Base-by-base conservation (phyloP, 2,113 vertebrate genomes). In the Epinephelus moara region DNA sequence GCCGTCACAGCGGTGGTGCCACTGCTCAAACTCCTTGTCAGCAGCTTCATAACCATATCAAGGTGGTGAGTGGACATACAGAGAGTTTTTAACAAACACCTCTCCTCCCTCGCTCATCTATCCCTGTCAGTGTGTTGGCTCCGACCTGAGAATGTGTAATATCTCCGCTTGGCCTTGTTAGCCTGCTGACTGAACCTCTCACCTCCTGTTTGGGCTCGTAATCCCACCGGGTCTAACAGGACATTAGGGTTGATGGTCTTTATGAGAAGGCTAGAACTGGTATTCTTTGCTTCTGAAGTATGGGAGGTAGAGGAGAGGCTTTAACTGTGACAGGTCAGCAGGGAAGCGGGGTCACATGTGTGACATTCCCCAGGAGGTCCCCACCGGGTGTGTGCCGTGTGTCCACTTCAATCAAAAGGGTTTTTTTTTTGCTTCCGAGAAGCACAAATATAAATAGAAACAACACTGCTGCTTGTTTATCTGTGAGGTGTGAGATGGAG, bases 331-430 rank as follows among this genome's bases (percentile, higher is more conserved):
- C 72, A 87, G 72, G 47, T 80, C 80, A 83, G 42, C 50, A 8
- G 42, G 40, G 33, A 40, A 76, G 81, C 15, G 13, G 72, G 82
- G 56, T 91, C 60, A 83, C 74, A 93, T 88, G 79, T 86, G 64
- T 92, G 62, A 79, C 74, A 94, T 94, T 92, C 92, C 85, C 68
- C 30, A 11, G 49, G 52, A 62, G 70, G 47, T 37, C 75, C 49
- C 82, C 72, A 84, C 21, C 0, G 0, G 33, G 37, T 8, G 14
- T 63, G 40, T 19, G 42, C 0, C 45, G 78, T 59, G 49, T 78
- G 70, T 85, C 72, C 59, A 50, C 68, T 82, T 89, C 79, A 70
- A 61, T 75, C 70, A 76, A 55, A 25, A 30, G 4, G 25, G 2
- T 11, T 14, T 19, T 56, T 61, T 81, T 27, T 23, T 40, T 23